These are phyloP conservation scores for Hippocampus abdominalis DNA, from an alignment of 2,113 vertebrate genomes.

Conservation along the genomic window DNA sequence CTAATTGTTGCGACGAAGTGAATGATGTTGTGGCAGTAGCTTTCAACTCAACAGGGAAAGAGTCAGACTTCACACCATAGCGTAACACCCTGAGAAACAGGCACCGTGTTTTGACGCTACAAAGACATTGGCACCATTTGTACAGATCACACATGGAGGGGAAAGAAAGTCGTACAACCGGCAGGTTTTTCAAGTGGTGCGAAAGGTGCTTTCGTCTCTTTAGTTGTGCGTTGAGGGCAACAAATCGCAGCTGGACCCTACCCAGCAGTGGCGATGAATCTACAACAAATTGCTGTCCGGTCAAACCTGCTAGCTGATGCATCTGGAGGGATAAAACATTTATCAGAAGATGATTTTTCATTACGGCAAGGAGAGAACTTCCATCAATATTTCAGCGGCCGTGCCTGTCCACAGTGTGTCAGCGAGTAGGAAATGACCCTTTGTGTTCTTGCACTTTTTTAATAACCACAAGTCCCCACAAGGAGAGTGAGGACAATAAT, in stretches of 20 bases:
- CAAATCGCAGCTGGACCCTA: conserved; percentile 4
- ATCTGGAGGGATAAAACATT: conserved; percentile 81
- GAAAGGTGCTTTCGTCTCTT: not conserved
- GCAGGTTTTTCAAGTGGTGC: not conserved
- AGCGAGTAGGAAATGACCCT: conserved; percentile 7
- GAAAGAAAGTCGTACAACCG: not conserved
- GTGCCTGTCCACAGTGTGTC: conserved; percentile 26
- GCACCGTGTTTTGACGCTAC: not conserved
- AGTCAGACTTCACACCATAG: not conserved
- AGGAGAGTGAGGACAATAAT: conserved; percentile 1
- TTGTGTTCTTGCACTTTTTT: conserved; percentile 19
- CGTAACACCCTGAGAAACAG: too few species aligned
- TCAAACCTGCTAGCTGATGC: conserved; percentile 65
- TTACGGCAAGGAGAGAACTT: conserved; percentile 69
- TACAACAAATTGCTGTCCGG: conserved; percentile 54
- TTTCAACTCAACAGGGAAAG: not conserved
- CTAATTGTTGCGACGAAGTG: not conserved
- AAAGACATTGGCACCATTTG: not conserved
- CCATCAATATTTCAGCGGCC: conserved; percentile 83
- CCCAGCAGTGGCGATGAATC: conserved; percentile 52
- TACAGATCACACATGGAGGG: not conserved
- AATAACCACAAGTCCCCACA: conserved; percentile 18
- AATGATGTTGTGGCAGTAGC: not conserved
- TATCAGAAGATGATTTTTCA: conserved; percentile 77
- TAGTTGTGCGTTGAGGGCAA: not conserved